Evolutionary conservation across 2,888 invertebrate genomes (phyloP).

Genomic region (Sialis lutaria): DNA sequence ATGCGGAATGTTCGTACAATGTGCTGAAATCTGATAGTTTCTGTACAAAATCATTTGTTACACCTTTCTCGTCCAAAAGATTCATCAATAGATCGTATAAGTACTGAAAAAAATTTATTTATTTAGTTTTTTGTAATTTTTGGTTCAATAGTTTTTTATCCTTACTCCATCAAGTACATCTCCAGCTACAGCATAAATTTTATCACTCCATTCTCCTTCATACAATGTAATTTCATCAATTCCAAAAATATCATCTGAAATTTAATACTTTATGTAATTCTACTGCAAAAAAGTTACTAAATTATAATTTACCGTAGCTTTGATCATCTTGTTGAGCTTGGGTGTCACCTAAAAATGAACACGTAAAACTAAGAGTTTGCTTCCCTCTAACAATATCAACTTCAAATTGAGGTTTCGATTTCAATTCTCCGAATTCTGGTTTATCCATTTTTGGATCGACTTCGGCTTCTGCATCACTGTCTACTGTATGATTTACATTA

Average conservation of each 20-base stretch:
- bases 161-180: slow-evolving; percentile 89
- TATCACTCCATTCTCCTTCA: slow-evolving; percentile 75
- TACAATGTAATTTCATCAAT: slow-evolving; percentile 87
- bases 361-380: slow-evolving; percentile 66
- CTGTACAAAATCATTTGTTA: slow-evolving; percentile 83
- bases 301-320: slow-evolving; percentile 9
- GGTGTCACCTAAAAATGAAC: slow-evolving; percentile 46
- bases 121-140: neutral
- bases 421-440: slow-evolving; percentile 65
- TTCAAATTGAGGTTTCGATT: slow-evolving; percentile 81
- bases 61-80: slow-evolving; percentile 86
- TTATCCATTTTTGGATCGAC: slow-evolving; percentile 43
- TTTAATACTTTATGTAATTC: slow-evolving; percentile 3
- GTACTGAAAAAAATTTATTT: slow-evolving; percentile 42
- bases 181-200: slow-evolving; percentile 78
- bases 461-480: slow-evolving; percentile 56
- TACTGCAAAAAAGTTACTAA: slow-evolving; percentile 2
- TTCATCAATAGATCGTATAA: slow-evolving; percentile 90
- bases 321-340: slow-evolving; percentile 1
- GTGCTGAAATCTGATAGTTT: slow-evolving; percentile 80
- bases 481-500: slow-evolving; percentile 91
- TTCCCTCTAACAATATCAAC: slow-evolving; percentile 67
- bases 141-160: slow-evolving; percentile 11
- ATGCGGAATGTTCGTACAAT: slow-evolving; percentile 80
- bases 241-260: slow-evolving; percentile 72